Evolutionary conservation across 2,797 vertebrate species (phyloP), one percentile per base, ranked within the genome.

Genomic region (Peromyscus melanophrys): DNA sequence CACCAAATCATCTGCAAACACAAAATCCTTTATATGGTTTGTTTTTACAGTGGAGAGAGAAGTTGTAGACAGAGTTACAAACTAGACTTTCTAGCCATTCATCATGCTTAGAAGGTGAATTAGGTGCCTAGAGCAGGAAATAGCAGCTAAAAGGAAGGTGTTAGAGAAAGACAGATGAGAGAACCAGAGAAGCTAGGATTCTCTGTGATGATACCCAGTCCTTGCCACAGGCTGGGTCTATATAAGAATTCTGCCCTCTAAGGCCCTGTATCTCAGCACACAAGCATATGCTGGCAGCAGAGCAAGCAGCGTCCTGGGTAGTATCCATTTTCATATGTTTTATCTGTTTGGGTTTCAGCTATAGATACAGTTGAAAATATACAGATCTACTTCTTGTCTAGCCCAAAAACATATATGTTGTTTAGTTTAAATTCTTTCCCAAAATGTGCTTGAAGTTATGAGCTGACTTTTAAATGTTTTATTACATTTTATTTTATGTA

Each of bases 401-500:
- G 43, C 21, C 63, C 82, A 46, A 91, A 71, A 88, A n/a, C 31
- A 71, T 34, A 10, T 23, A 37, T 19, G 40, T 23, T 82, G 4
- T 67, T 91, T 34, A 69, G 5, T 73, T 91, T 52, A 86, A 78
- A 88, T 92, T 92, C 14, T 83, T 96, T 95, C 61, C 83, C 67
- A 93, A 76, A 82, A 71, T 90, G 76, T 46, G 10, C 23, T 31
- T 92, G 57, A 89, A 59, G 59, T 63, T 29, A 57, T 82, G 19
- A 90, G 80, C 19, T 76, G 4, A 31, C 85, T 67, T 83, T 17
- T 71, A 37, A 23, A 31, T 57, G 78, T 43, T 91, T 40, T 73
- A 37, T 23, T 37, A 10, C 19, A 71, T 37, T 71, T 71, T 37
- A 37, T 71, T 71, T 71, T 71, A 73, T 40, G n/a, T 25, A 37